Evolutionary conservation across 2,888 invertebrate genomes (phyloP).

Genomic region (Eledone cirrhosa): DNA sequence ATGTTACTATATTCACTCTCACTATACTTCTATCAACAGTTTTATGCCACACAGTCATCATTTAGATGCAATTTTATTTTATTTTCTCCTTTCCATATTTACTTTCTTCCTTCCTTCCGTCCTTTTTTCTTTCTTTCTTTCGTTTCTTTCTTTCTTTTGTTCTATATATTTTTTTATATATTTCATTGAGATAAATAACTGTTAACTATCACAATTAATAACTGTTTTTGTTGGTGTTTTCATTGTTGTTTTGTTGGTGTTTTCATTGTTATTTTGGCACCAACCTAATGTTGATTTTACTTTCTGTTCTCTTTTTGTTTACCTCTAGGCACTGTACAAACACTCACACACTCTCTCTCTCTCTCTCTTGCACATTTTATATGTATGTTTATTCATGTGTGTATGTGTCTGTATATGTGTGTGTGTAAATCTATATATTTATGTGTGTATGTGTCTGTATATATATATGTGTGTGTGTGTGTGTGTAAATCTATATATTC

Average conservation of each 20-base stretch:
- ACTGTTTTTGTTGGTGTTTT: neutral
- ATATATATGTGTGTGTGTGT: conserved; percentile 18
- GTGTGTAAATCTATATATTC: neutral
- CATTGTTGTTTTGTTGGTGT: neutral
- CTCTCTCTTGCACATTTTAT: neutral
- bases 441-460: conserved; percentile 1
- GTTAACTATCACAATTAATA: no score
- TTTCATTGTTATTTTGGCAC: neutral
- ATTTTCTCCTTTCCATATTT: neutral
- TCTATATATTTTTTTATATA: neutral
- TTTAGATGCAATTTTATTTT: no score
- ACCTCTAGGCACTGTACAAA: neutral
- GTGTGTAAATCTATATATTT: neutral
- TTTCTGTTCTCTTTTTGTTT: neutral
- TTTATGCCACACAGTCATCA: no score
- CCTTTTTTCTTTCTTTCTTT: neutral
- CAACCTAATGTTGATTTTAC: neutral
- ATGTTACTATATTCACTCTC: no score
- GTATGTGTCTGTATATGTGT: neutral
- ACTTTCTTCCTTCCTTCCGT: neutral
- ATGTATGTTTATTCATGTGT: neutral
- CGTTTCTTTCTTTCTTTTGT: neutral
- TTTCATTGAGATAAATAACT: no score
- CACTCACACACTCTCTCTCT: neutral
- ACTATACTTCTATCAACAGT: no score